Conservation (phyloP, 1,140 invertebrate genomes). For the Ptiloglossa arizonensis region DNA sequence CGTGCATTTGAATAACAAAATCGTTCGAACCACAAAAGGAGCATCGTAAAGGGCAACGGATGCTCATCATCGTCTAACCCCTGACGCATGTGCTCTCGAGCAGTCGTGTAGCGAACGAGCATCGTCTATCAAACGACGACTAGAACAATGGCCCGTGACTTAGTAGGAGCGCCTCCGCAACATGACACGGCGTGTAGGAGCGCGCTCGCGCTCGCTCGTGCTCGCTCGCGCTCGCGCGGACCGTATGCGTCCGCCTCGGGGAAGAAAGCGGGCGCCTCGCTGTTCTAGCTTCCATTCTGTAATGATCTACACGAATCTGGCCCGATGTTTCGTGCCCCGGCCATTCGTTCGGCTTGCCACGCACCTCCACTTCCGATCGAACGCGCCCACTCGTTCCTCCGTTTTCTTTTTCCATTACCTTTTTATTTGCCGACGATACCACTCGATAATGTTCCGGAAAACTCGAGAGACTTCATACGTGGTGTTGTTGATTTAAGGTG, state of each 20-base stretch:
- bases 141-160: slow-evolving; percentile 68
- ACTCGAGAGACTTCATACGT: too few species aligned
- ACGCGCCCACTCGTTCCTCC: slow-evolving; percentile 4
- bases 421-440: too few species aligned
- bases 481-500: too few species aligned
- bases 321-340: slow-evolving; percentile 12
- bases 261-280: slow-evolving; percentile 56
- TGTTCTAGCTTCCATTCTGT: slow-evolving; percentile 71
- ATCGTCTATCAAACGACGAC: slow-evolving; percentile 66
- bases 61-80: slow-evolving; percentile 55
- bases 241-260: slow-evolving; percentile 48
- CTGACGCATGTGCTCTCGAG: slow-evolving; percentile 64
- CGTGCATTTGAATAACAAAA: slow-evolving; percentile 35
- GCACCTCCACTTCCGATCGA: background rate
- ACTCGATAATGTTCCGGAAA: too few species aligned
- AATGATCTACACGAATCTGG: slow-evolving; percentile 59
- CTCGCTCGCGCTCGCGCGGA: slow-evolving; percentile 38
- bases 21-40: slow-evolving; percentile 21
- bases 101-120: slow-evolving; percentile 66
- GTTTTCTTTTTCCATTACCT: background rate
- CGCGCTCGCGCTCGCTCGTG: slow-evolving; percentile 39
- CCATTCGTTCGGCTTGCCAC: slow-evolving; percentile 17
- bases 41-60: slow-evolving; percentile 33
- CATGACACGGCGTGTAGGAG: slow-evolving; percentile 53
- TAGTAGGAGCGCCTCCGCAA: slow-evolving; percentile 60